Evolutionary conservation across 2,888 invertebrate species (phyloP).

Genomic region (Melolontha melolontha): DNA sequence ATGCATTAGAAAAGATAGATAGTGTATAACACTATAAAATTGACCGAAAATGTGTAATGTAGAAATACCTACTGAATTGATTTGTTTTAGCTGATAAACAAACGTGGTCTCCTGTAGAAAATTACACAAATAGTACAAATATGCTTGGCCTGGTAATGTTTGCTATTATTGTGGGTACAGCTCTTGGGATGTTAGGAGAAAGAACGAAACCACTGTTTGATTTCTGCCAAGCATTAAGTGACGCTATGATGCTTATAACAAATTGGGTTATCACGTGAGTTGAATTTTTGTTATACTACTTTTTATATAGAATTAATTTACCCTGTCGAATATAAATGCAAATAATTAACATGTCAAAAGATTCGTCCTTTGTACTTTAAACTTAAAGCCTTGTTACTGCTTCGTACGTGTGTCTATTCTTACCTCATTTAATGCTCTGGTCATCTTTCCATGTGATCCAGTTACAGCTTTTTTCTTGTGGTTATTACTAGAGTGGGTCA

Average conservation of each 20-base stretch:
- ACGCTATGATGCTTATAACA: conserved; percentile 97
- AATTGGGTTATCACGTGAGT: conserved; percentile 94
- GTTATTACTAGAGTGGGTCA: no score
- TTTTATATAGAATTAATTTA: neutral
- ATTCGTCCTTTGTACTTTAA: no score
- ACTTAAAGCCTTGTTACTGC: neutral
- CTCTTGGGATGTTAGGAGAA: conserved; percentile 88
- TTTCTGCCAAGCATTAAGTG: conserved; percentile 89
- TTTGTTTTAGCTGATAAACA: conserved; percentile 48
- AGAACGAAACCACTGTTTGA: conserved; percentile 84
- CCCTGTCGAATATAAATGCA: no score
- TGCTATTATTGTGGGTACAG: conserved; percentile 88
- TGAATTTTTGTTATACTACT: no score
- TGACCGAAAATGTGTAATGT: no score
- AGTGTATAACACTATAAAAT: no score
- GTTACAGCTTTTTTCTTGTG: no score
- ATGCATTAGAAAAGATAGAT: no score
- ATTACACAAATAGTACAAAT: conserved; percentile 81
- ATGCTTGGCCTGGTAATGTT: conserved; percentile 88
- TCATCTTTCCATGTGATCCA: no score
- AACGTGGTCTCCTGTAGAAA: conserved; percentile 77
- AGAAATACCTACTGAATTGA: neutral
- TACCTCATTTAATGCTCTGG: no score
- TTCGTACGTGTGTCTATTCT: no score
- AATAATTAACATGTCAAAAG: no score